Percentiles rank a stretch among this genome's conserved stretches.
These are phyloP conservation scores for Zapus hudsonius DNA, from an alignment of 2,113 vertebrate genomes.

Conservation along the genomic window DNA sequence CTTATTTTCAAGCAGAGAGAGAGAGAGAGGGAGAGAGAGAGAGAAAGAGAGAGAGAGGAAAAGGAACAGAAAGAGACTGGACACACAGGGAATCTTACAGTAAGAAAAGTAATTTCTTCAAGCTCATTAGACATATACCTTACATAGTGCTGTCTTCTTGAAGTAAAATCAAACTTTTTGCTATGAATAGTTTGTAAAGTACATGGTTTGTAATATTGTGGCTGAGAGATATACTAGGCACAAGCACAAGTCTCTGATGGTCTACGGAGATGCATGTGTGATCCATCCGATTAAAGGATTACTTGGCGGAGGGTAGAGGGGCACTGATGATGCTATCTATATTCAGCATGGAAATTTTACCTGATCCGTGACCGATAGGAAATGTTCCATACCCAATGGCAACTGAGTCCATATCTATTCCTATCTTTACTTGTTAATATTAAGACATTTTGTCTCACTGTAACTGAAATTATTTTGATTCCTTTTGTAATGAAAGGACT, in stretches of 20 bases:
- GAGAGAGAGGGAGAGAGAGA: no score
- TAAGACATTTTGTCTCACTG: background rate
- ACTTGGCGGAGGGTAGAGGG: background rate
- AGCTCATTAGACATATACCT: no score
- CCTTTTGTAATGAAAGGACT: background rate
- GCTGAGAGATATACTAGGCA: background rate
- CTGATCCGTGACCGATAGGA: background rate
- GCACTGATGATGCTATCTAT: background rate
- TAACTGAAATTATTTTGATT: background rate
- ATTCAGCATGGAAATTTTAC: background rate
- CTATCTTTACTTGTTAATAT: background rate
- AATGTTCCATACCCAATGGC: background rate
- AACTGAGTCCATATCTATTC: background rate
- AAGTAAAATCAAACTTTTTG: background rate
- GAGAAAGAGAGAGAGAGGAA: no score
- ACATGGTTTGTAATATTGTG: background rate
- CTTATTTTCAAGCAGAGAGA: no score
- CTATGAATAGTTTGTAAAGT: background rate
- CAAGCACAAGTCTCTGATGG: background rate
- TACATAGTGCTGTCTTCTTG: no score
- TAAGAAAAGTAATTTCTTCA: no score
- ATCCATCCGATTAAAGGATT: background rate
- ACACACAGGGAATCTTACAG: no score
- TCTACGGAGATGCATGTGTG: background rate
- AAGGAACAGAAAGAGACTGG: no score